Percentiles rank a stretch among this genome's conserved stretches.
Conservation (phyloP, 2,888 invertebrate genomes). For the Pycnomerus fuliginosus region DNA sequence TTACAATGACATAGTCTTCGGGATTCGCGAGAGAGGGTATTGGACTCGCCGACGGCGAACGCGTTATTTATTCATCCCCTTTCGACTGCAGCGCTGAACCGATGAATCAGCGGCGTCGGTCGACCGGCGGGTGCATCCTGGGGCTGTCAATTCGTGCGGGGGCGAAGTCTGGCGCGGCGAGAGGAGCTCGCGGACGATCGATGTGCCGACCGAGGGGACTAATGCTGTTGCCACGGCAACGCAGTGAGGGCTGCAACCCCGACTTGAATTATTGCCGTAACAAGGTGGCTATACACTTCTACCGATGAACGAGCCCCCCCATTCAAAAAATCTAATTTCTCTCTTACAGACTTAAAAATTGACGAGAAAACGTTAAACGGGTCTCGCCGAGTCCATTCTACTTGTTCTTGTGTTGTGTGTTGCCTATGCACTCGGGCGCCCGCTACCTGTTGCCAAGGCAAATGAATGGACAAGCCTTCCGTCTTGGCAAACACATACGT, state of each 20-base stretch:
- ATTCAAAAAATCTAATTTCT: too few relatives aligned
- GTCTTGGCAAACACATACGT: slow-evolving; percentile 7
- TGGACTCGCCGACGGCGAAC: slow-evolving; percentile 16
- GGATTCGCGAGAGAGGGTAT: slow-evolving; percentile 11
- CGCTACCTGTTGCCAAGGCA: slow-evolving; percentile 40
- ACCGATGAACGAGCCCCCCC: too few relatives aligned
- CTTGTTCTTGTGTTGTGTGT: slow-evolving; percentile 7
- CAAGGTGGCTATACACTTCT: slow-evolving; percentile 24
- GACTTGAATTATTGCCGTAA: slow-evolving; percentile 51
- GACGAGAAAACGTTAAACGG: too few relatives aligned
- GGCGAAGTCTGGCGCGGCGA: slow-evolving; percentile 12
- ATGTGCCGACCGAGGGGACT: slow-evolving; percentile 49
- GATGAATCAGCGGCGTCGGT: slow-evolving; percentile 40
- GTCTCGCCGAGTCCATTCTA: slow-evolving; percentile 10
- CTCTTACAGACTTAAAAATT: too few relatives aligned
- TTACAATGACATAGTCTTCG: background rate
- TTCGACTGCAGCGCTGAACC: slow-evolving; percentile 29
- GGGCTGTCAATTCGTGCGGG: slow-evolving; percentile 46
- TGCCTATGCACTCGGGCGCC: slow-evolving; percentile 21
- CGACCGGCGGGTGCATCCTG: slow-evolving; percentile 37
- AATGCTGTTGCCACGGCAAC: slow-evolving; percentile 55
- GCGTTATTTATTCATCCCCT: slow-evolving; percentile 26
- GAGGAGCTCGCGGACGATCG: slow-evolving; percentile 46
- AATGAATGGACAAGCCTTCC: slow-evolving; percentile 25
- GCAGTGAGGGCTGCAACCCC: slow-evolving; percentile 56